These are phyloP conservation scores for Chamaea fasciata DNA, from an alignment of 2,113 vertebrate species.

Conservation along the genomic window DNA sequence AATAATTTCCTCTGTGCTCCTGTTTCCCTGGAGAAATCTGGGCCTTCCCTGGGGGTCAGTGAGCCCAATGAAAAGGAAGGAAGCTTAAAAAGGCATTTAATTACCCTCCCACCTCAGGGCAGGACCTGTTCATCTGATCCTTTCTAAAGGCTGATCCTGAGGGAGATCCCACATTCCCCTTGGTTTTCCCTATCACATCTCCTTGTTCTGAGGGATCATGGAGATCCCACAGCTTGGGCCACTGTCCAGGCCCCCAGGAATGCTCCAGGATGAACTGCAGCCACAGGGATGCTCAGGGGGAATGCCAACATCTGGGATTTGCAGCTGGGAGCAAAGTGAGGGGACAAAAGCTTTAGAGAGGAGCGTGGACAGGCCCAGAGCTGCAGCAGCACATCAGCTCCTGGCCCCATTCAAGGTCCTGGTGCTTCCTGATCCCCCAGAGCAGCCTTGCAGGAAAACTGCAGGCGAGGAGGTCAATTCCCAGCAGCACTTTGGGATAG, in stretches of 20 bases:
- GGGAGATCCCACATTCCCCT: not conserved
- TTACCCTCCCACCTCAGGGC: not conserved
- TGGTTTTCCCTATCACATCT: not conserved
- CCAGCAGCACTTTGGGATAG: not conserved
- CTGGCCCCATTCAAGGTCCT: rapidly evolving
- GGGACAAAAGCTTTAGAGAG: not conserved
- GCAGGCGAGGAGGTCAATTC: not conserved
- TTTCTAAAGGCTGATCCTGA: not conserved
- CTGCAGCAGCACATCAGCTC: rapidly evolving
- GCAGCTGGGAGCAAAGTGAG: not conserved
- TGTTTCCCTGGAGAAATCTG: not conserved
- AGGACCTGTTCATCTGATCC: not conserved
- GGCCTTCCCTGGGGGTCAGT: not conserved
- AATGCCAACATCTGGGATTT: not conserved
- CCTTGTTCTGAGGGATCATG: rapidly evolving
- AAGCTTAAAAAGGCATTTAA: not conserved
- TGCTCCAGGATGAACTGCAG: not conserved
- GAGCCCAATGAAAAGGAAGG: not conserved
- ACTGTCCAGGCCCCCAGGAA: rapidly evolving
- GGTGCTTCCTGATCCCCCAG: rapidly evolving
- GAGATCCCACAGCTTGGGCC: rapidly evolving
- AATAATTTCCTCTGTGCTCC: not conserved
- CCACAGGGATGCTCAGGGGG: not conserved
- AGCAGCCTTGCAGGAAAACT: not conserved
- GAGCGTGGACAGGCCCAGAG: not conserved